Evolutionary conservation across 2,888 invertebrate genomes (phyloP).

Genomic region (Thereva nobilitata): DNA sequence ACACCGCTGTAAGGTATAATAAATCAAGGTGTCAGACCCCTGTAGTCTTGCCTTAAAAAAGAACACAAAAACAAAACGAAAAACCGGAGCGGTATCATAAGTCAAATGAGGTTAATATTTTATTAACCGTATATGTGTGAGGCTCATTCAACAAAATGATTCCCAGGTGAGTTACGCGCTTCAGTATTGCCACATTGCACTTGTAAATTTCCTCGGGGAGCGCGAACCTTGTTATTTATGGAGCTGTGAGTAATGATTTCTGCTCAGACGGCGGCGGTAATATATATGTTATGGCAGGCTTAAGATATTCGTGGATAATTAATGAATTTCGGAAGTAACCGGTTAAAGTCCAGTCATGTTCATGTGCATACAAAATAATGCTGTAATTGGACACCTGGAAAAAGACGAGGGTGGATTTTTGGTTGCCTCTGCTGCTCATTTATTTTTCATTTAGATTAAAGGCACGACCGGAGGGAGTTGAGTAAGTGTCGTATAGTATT

Average conservation of each 20-base stretch:
- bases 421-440: too few relatives aligned
- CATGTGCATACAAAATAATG: too few relatives aligned
- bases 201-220: constrained; percentile 28
- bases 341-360: too few relatives aligned
- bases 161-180: constrained; percentile 3
- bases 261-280: constrained; percentile 4
- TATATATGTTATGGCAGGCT: neutral
- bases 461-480: too few relatives aligned
- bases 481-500: too few relatives aligned
- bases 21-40: neutral
- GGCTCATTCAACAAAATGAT: constrained; percentile 7
- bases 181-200: constrained; percentile 17
- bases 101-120: constrained; percentile 26
- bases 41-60: constrained; percentile 1
- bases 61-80: constrained; percentile 6
- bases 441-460: too few relatives aligned
- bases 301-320: constrained; percentile 17
- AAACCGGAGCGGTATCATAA: constrained; percentile 15
- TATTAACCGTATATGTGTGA: neutral
- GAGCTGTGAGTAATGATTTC: constrained; percentile 2
- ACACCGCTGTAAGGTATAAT: too few relatives aligned
- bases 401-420: too few relatives aligned
- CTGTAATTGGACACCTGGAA: too few relatives aligned
- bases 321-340: neutral
- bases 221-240: constrained; percentile 15